Base-by-base conservation (phyloP, 1,140 invertebrate genomes). In the Drosophila sp. region DNA sequence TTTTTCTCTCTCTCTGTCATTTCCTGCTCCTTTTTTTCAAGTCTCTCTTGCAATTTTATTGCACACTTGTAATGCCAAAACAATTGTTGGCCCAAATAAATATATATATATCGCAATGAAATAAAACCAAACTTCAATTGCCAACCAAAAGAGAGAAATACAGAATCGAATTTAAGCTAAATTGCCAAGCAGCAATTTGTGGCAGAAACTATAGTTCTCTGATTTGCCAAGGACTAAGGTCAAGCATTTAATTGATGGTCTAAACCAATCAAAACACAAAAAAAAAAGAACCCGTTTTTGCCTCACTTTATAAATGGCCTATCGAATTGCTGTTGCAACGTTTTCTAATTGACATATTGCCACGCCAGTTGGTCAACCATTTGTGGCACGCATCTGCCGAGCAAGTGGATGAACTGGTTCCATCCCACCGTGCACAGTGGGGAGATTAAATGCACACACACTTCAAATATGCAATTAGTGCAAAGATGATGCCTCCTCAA, bases 61-160 rank as follows among this genome's bases (percentile, higher is more conserved):
- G 71, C 57, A 69, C 40, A 54, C 41, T 72, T 78, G 76, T 82
- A 83, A 83, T 83, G 80, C 80, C 80, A 79, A 83, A 79, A 83
- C 80, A 83, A 83, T 83, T 83, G 80, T 83, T 83, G 80, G 65
- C 41, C 71, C 51, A 83, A 76, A 83, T 79, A 79, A 76, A 80
- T 80, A 61, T 71, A 63, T 43, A 80, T 80, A 61, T 71, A 63
- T 43, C 27, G 38, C 69, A 50, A 62, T 38, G 25, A 29, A 34
- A 58, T 62, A 40, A 59, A 45, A 40, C 57, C 16, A 59, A 63
- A 72, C 78, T 81, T 81, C 65, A 82, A 81, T 80, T 80, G 72
- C 73, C 14, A 18, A 54, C 7, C 11, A 65, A 65, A 48, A 21
- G 1, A 21, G 4, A 21, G 4, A 21, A 21, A 21, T 2, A 21